phyloP scores from a whole-genome alignment of 2,797 vertebrate genomes.

The Sebastolobus altivelis region DNA sequence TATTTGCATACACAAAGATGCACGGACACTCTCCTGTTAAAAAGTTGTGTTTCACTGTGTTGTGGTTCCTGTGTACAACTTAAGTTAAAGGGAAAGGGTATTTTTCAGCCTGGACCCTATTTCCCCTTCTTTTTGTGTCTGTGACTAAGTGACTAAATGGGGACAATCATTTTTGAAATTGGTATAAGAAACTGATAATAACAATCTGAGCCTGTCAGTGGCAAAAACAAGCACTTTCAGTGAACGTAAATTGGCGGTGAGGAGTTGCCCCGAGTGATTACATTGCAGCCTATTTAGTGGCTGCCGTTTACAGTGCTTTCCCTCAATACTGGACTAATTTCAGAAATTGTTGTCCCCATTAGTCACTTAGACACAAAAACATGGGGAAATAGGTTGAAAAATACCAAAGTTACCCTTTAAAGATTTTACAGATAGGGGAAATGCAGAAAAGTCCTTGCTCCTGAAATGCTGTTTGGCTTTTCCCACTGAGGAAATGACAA shows the following conservation, averaged over 20 bases:
- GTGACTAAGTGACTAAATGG: background rate
- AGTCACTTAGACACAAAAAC: background rate
- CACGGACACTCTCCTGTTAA: background rate
- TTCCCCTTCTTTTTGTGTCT: background rate
- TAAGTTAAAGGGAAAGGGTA: background rate
- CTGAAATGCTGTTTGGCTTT: background rate
- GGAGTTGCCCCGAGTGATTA: rapidly evolving
- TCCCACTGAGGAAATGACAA: constrained; percentile 27
- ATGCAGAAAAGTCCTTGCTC: background rate
- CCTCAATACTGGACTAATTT: too few species aligned
- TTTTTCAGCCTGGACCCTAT: background rate
- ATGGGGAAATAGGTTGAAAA: background rate
- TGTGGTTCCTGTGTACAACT: background rate
- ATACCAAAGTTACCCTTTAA: background rate
- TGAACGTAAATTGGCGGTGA: background rate
- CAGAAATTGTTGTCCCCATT: background rate
- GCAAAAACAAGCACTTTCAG: too few species aligned
- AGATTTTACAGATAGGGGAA: background rate
- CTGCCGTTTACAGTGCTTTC: rapidly evolving
- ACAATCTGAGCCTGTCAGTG: too few species aligned
- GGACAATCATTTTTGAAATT: background rate
- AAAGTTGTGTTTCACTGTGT: background rate
- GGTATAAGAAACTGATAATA: too few species aligned
- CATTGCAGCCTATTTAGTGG: too few species aligned
- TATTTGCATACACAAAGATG: background rate